Percentiles rank a stretch among this genome's conserved stretches.
Evolutionary conservation across 2,888 invertebrate species (phyloP).

Genomic region (Axea sp.): DNA sequence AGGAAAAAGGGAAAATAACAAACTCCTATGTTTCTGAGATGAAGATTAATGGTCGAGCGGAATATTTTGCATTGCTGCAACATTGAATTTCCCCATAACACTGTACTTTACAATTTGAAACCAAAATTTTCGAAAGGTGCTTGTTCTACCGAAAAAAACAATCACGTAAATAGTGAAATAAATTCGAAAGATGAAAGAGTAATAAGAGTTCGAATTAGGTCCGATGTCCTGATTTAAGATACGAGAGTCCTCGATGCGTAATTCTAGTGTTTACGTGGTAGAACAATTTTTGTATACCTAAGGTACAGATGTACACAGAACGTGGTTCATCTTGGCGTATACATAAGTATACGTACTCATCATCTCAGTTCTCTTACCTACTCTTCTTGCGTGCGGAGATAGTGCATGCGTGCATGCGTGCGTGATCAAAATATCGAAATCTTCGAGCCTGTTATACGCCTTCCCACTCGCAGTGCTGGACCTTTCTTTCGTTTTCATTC

Average conservation of each 20-base stretch:
- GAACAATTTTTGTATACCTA: constrained; percentile 31
- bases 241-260: constrained; percentile 16
- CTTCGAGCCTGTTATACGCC: constrained; percentile 32
- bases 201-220: too few relatives aligned
- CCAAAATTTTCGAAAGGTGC: too few relatives aligned
- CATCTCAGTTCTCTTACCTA: constrained; percentile 45
- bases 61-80: not conserved
- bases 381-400: constrained; percentile 71
- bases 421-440: constrained; percentile 77
- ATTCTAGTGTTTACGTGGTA: constrained; percentile 34
- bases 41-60: not conserved
- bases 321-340: constrained; percentile 15
- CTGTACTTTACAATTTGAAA: too few relatives aligned
- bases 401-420: constrained; percentile 74
- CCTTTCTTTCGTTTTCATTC: constrained; percentile 48
- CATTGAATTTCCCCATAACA: too few relatives aligned
- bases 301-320: constrained; percentile 22
- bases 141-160: too few relatives aligned
- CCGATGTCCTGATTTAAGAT: too few relatives aligned
- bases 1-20: constrained; percentile 13
- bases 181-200: too few relatives aligned
- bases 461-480: constrained; percentile 28
- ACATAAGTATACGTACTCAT: constrained; percentile 47
- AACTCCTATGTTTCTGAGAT: not conserved
- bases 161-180: too few relatives aligned